Percentiles rank a stretch among this genome's conserved stretches.
Evolutionary conservation across 2,797 vertebrate genomes (phyloP).

Genomic region (Trachops cirrhosus): DNA sequence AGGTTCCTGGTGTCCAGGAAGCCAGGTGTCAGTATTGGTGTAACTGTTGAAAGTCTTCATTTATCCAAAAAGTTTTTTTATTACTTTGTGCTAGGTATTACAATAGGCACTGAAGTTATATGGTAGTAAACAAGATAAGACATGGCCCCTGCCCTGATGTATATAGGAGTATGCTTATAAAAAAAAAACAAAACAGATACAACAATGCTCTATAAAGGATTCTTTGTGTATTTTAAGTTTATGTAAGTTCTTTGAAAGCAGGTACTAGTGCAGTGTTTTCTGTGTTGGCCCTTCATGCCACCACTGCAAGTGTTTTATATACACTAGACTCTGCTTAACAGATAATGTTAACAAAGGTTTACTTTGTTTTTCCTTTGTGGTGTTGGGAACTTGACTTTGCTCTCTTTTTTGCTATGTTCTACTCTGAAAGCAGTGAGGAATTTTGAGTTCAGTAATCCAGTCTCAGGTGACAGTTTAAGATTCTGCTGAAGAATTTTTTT

Average conservation of each 20-base stretch:
- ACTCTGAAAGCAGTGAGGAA: not conserved
- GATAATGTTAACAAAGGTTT: not conserved
- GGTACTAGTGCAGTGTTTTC: not conserved
- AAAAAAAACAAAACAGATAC: not conserved
- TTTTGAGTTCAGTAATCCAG: conserved; percentile 23
- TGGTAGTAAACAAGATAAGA: not conserved
- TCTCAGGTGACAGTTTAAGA: conserved; percentile 6
- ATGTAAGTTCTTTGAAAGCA: not conserved
- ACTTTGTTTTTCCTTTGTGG: conserved; percentile 4
- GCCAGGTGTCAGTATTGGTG: not conserved
- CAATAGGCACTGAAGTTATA: not conserved
- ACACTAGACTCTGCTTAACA: not conserved
- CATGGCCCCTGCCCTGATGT: not conserved
- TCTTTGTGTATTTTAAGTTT: not conserved
- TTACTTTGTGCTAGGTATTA: not conserved
- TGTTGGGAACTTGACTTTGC: not conserved
- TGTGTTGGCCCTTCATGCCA: not conserved
- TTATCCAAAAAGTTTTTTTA: not conserved
- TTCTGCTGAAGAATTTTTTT: not conserved
- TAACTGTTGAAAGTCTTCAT: not conserved
- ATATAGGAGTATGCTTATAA: not conserved
- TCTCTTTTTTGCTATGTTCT: not conserved
- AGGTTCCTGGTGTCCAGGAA: not conserved
- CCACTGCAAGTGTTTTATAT: not conserved
- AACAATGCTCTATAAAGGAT: not conserved